Evolutionary conservation across 2,113 vertebrate genomes (phyloP), one percentile per base, ranked within the genome.

Genomic region (Sprattus sprattus): DNA sequence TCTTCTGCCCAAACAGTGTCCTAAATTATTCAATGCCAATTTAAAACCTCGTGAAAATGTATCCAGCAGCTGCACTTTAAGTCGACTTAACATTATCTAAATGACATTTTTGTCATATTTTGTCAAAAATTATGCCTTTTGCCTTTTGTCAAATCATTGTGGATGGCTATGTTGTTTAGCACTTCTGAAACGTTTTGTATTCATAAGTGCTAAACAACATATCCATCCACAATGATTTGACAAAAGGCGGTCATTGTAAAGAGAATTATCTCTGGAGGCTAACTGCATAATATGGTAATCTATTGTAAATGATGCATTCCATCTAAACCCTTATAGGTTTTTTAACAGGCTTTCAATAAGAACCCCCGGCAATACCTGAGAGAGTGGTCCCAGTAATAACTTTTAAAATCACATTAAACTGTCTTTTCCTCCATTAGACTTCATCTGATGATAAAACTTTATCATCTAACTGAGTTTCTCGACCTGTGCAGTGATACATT

Each of bases 391-490:
- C 13, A 28, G 28, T 78, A 78, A 78, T 78, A 16, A 15, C 71
- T 78, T 75, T 39, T 15, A 6, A 16, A 39, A 78, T 39, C 28
- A 78, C 71, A 78, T 78, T 78, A 78, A 78, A 78, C 13, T 44
- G 28, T 13, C 71, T 78, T 3, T 78, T 78, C 32, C 71, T 78
- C 71, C 71, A 78, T 78, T 78, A 78, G 71, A 39, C 71, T 78
- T 78, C 28, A 78, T 32, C 28, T 32, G 71, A 78, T 78, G 71
- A 78, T 78, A 32, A 78, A 78, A 39, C 71, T 32, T 16, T 78
- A 32, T 16, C 32, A 32, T 16, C 71, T 78, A 78, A 78, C 71
- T 32, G 28, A 78, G 25, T 78, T 28, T 13, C n/a, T 44, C 71
- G 15, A 32, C 28, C 71, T 78, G 5, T 22, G 18, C 18, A 60